Evolutionary conservation across 2,888 invertebrate genomes (phyloP).

Genomic region (Agrotis puta): DNA sequence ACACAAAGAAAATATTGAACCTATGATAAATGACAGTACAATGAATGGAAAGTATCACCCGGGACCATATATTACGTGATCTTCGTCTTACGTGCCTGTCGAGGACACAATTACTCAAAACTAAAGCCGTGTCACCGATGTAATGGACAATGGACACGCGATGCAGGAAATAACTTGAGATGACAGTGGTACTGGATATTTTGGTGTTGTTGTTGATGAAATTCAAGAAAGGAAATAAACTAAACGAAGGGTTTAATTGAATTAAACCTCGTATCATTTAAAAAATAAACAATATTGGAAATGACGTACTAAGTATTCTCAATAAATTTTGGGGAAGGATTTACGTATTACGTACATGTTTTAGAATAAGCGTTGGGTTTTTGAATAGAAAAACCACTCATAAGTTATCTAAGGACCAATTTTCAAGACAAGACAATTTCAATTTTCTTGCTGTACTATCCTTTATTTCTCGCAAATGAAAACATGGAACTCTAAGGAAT

Average conservation of each 20-base stretch:
- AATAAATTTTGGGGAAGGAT: too few relatives aligned
- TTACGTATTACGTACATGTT: too few relatives aligned
- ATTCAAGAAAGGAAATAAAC: neutral
- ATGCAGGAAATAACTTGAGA: conserved; percentile 69
- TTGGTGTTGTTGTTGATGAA: conserved; percentile 11
- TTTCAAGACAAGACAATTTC: neutral
- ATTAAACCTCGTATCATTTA: too few relatives aligned
- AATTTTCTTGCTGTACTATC: neutral
- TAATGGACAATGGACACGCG: conserved; percentile 78
- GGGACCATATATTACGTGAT: conserved; percentile 65
- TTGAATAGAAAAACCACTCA: neutral
- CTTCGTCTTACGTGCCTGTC: conserved; percentile 70
- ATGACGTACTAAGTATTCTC: neutral
- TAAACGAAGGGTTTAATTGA: too few relatives aligned
- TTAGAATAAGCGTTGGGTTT: too few relatives aligned
- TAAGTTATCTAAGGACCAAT: neutral
- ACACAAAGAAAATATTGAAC: conserved; percentile 58
- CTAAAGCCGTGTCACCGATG: conserved; percentile 78
- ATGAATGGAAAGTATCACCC: conserved; percentile 65
- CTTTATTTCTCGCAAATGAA: neutral
- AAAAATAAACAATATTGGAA: neutral
- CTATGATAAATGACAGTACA: conserved; percentile 59
- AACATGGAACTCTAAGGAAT: conserved; percentile 16
- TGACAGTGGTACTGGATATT: conserved; percentile 37
- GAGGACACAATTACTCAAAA: conserved; percentile 78